Evolutionary conservation across 2,113 vertebrate species (phyloP).

Genomic region (Hydrolagus affinis): DNA sequence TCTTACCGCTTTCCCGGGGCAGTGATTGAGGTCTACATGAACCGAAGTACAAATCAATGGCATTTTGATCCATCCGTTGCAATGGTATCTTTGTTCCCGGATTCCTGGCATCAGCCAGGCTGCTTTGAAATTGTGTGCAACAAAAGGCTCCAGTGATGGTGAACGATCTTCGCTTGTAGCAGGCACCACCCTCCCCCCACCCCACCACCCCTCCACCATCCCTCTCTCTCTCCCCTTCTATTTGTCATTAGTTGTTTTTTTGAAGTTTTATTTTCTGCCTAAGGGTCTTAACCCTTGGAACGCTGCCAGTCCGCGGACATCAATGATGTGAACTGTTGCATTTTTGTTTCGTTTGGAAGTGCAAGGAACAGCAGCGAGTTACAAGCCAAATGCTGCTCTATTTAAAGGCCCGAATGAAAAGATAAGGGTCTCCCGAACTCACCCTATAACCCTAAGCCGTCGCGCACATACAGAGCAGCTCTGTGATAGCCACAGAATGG

Average conservation of each 20-base stretch:
- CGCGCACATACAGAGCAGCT: not conserved
- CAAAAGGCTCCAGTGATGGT: conserved; percentile 11
- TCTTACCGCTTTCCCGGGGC: conserved; percentile 19
- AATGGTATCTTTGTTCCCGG: conserved; percentile 28
- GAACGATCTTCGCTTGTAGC: conserved; percentile 21
- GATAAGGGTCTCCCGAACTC: not conserved
- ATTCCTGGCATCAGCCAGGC: conserved; percentile 15
- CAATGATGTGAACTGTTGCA: not conserved
- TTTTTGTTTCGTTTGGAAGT: conserved; percentile 18
- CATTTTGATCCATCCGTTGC: conserved; percentile 28
- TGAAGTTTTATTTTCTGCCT: conserved; percentile 29
- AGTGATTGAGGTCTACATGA: conserved; percentile 29
- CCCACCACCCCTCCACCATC: too few species aligned
- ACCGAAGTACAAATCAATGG: conserved; percentile 15
- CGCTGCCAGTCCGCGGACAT: not conserved
- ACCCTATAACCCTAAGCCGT: too few species aligned
- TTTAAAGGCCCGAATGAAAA: not conserved
- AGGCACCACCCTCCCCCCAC: not conserved
- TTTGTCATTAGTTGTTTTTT: conserved; percentile 24
- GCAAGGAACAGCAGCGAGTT: not conserved
- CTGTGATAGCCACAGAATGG: not conserved
- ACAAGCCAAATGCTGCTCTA: not conserved
- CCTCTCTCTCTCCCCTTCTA: not conserved
- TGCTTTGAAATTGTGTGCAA: conserved; percentile 28
- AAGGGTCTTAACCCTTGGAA: conserved; percentile 11